A percentile compares a stretch with the other conserved stretches of the same genome.
phyloP scores from a whole-genome alignment of 2,113 vertebrate genomes.

The Eulemur rufifrons region DNA sequence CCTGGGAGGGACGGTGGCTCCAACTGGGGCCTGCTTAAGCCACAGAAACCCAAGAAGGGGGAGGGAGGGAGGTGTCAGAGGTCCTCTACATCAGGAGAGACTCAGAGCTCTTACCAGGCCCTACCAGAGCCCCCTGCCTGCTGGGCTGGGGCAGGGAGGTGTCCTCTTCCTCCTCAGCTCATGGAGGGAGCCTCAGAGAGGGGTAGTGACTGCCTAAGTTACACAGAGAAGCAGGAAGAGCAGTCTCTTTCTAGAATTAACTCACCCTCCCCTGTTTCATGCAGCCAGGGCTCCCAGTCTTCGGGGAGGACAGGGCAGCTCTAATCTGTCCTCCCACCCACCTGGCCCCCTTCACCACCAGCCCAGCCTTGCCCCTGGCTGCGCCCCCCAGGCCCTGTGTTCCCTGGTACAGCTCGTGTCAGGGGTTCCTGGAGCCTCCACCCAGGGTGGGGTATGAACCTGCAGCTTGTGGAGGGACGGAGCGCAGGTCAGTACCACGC shows the following conservation, averaged over 20 bases:
- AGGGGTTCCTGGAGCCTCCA: not conserved
- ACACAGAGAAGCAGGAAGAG: not conserved
- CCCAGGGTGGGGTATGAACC: not conserved
- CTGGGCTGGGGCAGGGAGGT: not conserved
- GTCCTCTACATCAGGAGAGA: not conserved
- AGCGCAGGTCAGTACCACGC: not conserved
- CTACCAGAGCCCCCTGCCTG: not conserved
- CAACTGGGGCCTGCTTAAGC: constrained; percentile 73
- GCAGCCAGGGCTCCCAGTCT: not conserved
- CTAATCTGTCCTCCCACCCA: not conserved
- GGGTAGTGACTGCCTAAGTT: not conserved
- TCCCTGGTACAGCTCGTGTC: not conserved
- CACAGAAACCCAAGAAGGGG: constrained; percentile 71
- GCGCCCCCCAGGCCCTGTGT: not conserved
- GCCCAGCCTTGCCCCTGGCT: not conserved
- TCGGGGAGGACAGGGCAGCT: not conserved
- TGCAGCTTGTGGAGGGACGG: not conserved
- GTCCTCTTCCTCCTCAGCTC: not conserved
- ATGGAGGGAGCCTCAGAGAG: not conserved
- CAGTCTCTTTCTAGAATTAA: not conserved
- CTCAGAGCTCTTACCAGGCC: not conserved
- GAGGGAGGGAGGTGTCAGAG: constrained; percentile 59
- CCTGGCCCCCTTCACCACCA: not conserved
- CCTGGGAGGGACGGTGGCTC: constrained; percentile 73
- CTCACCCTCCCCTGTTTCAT: not conserved